phyloP scores from a whole-genome alignment of 1,140 invertebrate genomes.

The Notospermus geniculatus region DNA sequence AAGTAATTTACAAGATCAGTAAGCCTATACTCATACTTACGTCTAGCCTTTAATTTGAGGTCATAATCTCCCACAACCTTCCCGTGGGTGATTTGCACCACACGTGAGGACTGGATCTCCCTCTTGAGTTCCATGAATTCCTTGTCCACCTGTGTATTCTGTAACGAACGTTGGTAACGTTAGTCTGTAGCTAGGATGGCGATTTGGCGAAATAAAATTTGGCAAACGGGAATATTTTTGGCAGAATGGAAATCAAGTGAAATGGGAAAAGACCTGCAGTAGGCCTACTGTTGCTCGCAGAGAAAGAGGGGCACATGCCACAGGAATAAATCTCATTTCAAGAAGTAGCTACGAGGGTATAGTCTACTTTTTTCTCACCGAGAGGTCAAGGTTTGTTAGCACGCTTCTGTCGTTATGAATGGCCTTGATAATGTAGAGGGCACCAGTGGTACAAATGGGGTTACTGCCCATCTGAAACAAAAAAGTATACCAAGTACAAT shows the following conservation, averaged over 20 bases:
- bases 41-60: background rate
- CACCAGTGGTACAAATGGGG: conserved; percentile 10
- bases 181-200: no score
- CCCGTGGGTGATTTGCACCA: background rate
- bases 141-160: conserved; percentile 5
- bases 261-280: no score
- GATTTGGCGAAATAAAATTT: no score
- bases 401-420: conserved; percentile 13
- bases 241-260: no score
- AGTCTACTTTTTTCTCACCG: conserved; percentile 7
- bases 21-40: background rate
- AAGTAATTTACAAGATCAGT: no score
- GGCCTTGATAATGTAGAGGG: conserved; percentile 3
- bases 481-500: background rate
- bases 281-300: no score
- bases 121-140: background rate
- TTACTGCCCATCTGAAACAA: conserved; percentile 12
- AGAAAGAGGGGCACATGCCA: no score
- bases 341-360: no score
- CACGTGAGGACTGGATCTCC: background rate
- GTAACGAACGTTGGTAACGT: no score
- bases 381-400: conserved; percentile 10
- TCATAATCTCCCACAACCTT: background rate
- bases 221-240: no score
- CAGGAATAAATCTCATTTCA: no score